Evolutionary conservation across 2,888 invertebrate genomes (phyloP), one percentile per base, ranked within the genome.

Genomic region (Kryphioiulus occultus): DNA sequence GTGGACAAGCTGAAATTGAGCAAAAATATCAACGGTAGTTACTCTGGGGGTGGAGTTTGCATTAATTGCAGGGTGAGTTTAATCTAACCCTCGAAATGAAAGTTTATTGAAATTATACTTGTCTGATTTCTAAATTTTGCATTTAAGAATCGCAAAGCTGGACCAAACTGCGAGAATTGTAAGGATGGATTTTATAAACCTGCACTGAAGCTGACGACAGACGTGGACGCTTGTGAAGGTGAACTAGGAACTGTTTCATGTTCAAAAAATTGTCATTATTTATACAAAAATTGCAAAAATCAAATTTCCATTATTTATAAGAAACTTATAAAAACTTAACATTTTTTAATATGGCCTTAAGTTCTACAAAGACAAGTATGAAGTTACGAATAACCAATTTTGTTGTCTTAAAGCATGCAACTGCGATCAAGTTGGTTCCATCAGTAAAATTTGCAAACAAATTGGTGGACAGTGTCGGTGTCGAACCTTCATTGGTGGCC

Each of bases 31-130:
- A n/a, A 30, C 32, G 83, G 83, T 1, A 83, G 32, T 12, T 83
- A 32, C n/a, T 9, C 12, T 83, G 83, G 83, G 39, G 83, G 83
- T 35, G 83, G 83, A 83, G 83, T 35, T 35, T 83, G 83, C n/a
- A 32, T 83, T 19, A 83, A 39, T 30, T 83, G 83, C 32, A 32
- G 12, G 39, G 83, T 83, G 7, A n/a, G 83, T 59, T 7, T 82
- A 9, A 82, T 7, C 32, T 82, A 5, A 19, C 2, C 4, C n/a
- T n/a, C 15, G 12, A n/a, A n/a, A 17, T n/a, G n/a, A n/a, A 82
- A 82, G 22, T 15, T 2, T 82, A 4, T 30, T 82, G 9, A 30
- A 30, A 0, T 82, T 17, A 17, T 30, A 12, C n/a, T 30, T 83
- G 32, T 32, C 17, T 83, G n/a, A 82, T 83, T 30, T 83, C n/a